phyloP scores from a whole-genome alignment of 2,797 vertebrate genomes.

The Chromis chromis region DNA sequence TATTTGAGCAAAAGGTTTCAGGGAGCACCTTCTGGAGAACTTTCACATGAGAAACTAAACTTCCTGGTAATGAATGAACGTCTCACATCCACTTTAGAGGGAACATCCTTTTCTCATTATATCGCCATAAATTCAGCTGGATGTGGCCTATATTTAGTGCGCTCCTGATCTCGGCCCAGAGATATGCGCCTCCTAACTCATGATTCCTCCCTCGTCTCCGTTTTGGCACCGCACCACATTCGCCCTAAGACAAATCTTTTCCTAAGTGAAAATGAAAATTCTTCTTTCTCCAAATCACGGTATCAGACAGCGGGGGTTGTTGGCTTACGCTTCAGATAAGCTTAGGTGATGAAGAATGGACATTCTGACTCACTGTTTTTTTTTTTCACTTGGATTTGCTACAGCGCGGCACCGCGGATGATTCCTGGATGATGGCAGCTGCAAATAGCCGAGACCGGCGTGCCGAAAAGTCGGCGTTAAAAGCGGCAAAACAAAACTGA shows the following conservation, averaged over 20 bases:
- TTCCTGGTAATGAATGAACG: conserved; percentile 90
- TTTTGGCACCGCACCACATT: conserved; percentile 62
- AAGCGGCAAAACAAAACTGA: conserved; percentile 29
- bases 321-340: conserved; percentile 52
- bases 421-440: conserved; percentile 45
- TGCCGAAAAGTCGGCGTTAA: conserved; percentile 11
- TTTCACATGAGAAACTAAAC: conserved; percentile 96
- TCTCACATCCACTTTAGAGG: conserved; percentile 85
- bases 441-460: conserved; percentile 32
- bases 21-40: conserved; percentile 47
- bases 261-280: conserved; percentile 63
- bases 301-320: conserved; percentile 57
- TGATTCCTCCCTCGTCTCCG: conserved; percentile 66
- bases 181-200: conserved; percentile 76
- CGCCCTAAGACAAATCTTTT: conserved; percentile 74
- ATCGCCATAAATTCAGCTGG: conserved; percentile 95
- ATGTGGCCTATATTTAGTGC: conserved; percentile 96
- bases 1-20: no score
- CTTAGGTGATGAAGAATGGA: conserved; percentile 65
- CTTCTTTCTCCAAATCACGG: conserved; percentile 53
- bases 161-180: conserved; percentile 91
- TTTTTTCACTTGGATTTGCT: conserved; percentile 27
- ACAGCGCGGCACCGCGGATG: conserved; percentile 30
- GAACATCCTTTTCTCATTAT: conserved; percentile 99
- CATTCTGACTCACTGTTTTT: conserved; percentile 38